Evolutionary conservation across 2,797 vertebrate species (phyloP).

Genomic region (Cygnus olor): DNA sequence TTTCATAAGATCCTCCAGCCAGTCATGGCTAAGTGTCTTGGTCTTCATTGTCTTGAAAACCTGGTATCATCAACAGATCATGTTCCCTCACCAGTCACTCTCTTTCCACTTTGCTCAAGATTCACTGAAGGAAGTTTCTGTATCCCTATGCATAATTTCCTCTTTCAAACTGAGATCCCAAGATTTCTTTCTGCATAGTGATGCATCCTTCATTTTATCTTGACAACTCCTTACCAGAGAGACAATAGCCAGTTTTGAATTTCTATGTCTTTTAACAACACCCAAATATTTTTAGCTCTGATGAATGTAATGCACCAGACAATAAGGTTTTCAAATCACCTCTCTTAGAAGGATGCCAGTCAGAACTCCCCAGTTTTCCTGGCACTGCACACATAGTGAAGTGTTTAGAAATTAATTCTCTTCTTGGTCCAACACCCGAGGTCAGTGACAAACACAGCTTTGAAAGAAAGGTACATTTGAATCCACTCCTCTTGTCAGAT

Average conservation of each 20-base stretch:
- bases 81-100: neutral
- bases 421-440: neutral
- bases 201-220: slow-evolving; percentile 23
- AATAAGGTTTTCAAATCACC: neutral
- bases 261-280: neutral
- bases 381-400: neutral
- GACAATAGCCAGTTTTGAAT: slow-evolving; percentile 11
- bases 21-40: neutral
- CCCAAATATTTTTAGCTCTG: neutral
- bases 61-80: neutral
- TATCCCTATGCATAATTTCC: neutral
- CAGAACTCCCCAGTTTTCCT: slow-evolving; percentile 12
- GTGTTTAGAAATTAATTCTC: slow-evolving; percentile 33
- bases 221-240: neutral
- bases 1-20: neutral
- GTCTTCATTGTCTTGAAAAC: neutral
- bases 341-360: neutral
- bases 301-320: neutral
- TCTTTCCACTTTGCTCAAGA: neutral
- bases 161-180: slow-evolving; percentile 9
- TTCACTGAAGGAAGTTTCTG: neutral
- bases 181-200: neutral
- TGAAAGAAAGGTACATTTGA: slow-evolving; percentile 56
- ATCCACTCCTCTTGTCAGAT: slow-evolving; percentile 35
- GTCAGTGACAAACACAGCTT: slow-evolving; percentile 46